Conservation (phyloP, 2,888 invertebrate species). For the Thecocarcelia acutangulata region DNA sequence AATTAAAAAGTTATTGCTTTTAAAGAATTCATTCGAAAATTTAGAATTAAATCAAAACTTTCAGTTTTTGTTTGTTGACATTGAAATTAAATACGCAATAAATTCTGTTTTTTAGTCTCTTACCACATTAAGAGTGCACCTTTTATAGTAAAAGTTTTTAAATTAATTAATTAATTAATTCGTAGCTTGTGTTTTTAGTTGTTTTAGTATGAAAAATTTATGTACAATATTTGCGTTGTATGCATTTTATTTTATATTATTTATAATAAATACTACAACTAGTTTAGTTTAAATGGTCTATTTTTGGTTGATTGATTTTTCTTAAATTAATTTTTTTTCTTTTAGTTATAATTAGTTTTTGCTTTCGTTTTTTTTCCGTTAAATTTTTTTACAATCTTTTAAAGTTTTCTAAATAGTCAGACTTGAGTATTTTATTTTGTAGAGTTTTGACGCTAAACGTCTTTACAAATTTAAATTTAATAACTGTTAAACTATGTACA, state of each 20-base stretch:
- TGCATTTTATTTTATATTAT: constrained; percentile 20
- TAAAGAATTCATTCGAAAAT: no score
- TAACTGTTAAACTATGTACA: no score
- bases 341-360: constrained; percentile 33
- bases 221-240: constrained; percentile 62
- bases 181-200: neutral
- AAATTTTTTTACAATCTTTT: constrained; percentile 33
- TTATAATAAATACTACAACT: constrained; percentile 4
- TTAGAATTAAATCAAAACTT: no score
- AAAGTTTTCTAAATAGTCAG: constrained; percentile 67
- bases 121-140: constrained; percentile 1
- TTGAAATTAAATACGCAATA: no score
- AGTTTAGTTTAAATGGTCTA: constrained; percentile 38
- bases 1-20: no score
- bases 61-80: no score
- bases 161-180: neutral
- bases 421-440: constrained; percentile 68
- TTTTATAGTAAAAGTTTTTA: constrained; percentile 20
- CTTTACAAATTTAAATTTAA: constrained; percentile 9
- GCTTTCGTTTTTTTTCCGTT: constrained; percentile 21
- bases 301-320: constrained; percentile 31
- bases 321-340: constrained; percentile 38
- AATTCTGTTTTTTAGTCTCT: neutral
- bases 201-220: constrained; percentile 47
- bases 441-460: constrained; percentile 40